Percentiles rank a stretch among this genome's conserved stretches.
These are phyloP conservation scores for Phoebastria nigripes DNA, from an alignment of 2,797 vertebrate genomes.

Conservation along the genomic window DNA sequence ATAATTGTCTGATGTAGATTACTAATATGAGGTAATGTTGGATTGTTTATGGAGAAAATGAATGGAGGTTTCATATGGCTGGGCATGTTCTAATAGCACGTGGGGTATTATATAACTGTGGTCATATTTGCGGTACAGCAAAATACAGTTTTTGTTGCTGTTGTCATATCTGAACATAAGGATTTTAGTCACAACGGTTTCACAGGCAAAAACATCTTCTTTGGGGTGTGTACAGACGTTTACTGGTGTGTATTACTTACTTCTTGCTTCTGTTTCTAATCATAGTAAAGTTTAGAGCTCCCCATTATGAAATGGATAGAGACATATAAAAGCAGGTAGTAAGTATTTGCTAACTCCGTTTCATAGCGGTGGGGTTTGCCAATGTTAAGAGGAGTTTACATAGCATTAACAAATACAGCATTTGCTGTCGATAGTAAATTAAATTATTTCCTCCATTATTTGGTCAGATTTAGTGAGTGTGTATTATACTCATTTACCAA, in stretches of 20 bases:
- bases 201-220: neutral
- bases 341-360: neutral
- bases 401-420: neutral
- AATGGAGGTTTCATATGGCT: neutral
- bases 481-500: neutral
- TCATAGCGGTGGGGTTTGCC: neutral
- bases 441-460: neutral
- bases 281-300: neutral
- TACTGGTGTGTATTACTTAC: neutral
- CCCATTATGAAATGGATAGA: neutral
- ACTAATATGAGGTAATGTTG: neutral
- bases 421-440: neutral
- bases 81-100: rapidly evolving
- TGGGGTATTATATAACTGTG: rapidly evolving
- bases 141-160: neutral
- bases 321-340: neutral
- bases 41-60: neutral
- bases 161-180: neutral
- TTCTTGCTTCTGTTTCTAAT: neutral
- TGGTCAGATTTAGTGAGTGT: neutral
- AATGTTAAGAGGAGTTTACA: neutral
- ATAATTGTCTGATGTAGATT: neutral
- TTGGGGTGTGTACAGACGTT: neutral
- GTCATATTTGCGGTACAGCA: neutral
- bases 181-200: neutral